These are phyloP conservation scores for Anastatus disparis DNA, from an alignment of 1,140 invertebrate species.

Conservation along the genomic window DNA sequence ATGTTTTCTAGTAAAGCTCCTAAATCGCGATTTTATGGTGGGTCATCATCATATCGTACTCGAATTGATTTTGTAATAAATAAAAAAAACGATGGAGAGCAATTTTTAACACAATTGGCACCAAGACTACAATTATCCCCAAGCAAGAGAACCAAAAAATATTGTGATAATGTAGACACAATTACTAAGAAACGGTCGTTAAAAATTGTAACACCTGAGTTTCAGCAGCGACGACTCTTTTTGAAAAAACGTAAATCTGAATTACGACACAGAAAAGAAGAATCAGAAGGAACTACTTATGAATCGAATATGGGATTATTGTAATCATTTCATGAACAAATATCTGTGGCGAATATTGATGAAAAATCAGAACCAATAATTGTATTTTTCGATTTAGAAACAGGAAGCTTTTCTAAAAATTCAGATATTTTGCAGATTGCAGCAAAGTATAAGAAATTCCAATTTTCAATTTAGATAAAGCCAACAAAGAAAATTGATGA, in stretches of 20 bases:
- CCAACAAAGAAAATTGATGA: constrained; percentile 24
- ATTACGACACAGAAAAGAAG: constrained; percentile 35
- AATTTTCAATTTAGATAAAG: constrained; percentile 34
- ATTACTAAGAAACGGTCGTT: neutral
- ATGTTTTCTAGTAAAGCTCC: constrained; percentile 5
- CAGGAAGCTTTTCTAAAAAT: constrained; percentile 3
- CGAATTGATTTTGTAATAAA: constrained; percentile 2
- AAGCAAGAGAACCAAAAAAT: neutral
- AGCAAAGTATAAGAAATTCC: constrained; percentile 12
- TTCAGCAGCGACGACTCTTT: neutral
- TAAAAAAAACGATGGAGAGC: constrained; percentile 2
- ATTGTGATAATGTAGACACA: neutral
- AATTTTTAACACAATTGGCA: neutral
- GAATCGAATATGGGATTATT: constrained; percentile 33
- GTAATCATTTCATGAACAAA: neutral
- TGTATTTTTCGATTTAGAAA: constrained; percentile 37
- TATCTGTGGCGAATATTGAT: constrained; percentile 1
- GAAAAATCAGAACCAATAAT: constrained; percentile 12
- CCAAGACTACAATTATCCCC: neutral
- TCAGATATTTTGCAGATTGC: constrained; percentile 39
- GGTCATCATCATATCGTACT: neutral
- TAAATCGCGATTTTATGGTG: neutral
- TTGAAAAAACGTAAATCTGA: constrained; percentile 32
- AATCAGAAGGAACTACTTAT: constrained; percentile 31
- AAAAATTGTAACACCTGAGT: neutral